Evolutionary conservation across 2,797 vertebrate species (phyloP), one percentile per base, ranked within the genome.

Genomic region (Crenuchus spilurus): DNA sequence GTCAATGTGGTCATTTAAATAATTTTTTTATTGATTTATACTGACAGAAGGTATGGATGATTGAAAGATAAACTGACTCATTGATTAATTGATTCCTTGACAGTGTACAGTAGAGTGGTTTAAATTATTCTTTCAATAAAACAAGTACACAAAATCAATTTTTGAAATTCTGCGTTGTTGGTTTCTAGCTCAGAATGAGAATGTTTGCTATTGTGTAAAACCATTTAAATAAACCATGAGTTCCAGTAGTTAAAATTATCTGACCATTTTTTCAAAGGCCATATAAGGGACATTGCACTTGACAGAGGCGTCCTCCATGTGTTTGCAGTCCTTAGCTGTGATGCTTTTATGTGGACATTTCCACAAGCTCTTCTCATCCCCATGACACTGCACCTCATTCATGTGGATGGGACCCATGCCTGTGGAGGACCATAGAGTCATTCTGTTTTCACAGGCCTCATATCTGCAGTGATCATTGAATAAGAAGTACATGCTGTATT

Each of bases 331-430:
- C 82, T 97, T 94, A 0, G 91, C 86, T 0, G 96, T 96, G 89
- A 97, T 94, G 89, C 95, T 98, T 80, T 92, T 96, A 84, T 91
- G 92, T 2, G 94, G 92, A 39, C 98, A 99, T 81, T 85, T 93
- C 95, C 95, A 97, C 39, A 99, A 90, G 24, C 94, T 94, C 77
- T 88, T 90, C 86, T 99, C 98, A 0, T 83, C 83, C 3, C 97
- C 97, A 0, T 81, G 60, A 62, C 98, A 99, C 67, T 90, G 92
- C 72, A 98, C 95, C 84, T 98, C 96, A 0, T 95, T 98, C 91
- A 99, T 85, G 87, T 99, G 94, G 83, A 99, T 94, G 1, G 94
- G 95, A 41, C 96, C 97, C 60, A 92, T 95, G 11, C 96, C 98
- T 99, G 83, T 8, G 8, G 0, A 64, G 10, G 16, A 62, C 6